These are phyloP conservation scores for Ranitomeya imitator DNA, from an alignment of 2,113 vertebrate genomes.

Conservation along the genomic window DNA sequence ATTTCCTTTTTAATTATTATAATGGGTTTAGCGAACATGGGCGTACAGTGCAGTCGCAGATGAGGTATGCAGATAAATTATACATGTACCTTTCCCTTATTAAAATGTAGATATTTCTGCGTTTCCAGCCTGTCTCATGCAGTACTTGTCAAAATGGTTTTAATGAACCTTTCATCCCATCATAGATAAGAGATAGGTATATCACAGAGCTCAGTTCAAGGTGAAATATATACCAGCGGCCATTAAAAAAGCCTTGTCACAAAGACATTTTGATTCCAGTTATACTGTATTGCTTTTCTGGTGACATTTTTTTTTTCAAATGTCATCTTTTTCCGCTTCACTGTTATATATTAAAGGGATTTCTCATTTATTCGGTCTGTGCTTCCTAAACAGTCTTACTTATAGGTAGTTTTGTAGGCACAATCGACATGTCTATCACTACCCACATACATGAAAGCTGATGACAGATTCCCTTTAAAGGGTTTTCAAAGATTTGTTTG, in stretches of 20 bases:
- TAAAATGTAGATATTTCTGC: conserved; percentile 44
- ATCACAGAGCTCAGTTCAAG: neutral
- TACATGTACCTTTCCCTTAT: conserved; percentile 35
- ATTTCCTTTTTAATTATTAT: conserved; percentile 32
- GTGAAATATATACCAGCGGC: neutral
- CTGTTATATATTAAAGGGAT: neutral
- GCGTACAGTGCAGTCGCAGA: neutral
- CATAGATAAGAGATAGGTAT: conserved; percentile 12
- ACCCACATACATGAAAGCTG: too few species aligned
- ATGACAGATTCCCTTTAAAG: neutral
- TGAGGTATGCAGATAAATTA: conserved; percentile 31
- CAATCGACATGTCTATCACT: neutral
- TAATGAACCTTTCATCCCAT: conserved; percentile 37
- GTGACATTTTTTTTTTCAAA: conserved; percentile 28
- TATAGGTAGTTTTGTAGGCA: neutral
- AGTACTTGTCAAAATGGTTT: conserved; percentile 18
- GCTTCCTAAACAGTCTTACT: neutral
- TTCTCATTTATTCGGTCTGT: neutral
- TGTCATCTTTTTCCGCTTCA: neutral
- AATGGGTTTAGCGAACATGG: conserved; percentile 17
- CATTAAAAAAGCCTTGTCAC: neutral
- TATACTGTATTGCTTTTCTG: neutral
- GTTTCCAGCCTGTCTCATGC: neutral
- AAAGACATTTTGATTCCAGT: neutral
- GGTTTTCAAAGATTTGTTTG: too few species aligned